Conservation (phyloP, 2,797 vertebrate genomes). For the Perodicticus potto region DNA sequence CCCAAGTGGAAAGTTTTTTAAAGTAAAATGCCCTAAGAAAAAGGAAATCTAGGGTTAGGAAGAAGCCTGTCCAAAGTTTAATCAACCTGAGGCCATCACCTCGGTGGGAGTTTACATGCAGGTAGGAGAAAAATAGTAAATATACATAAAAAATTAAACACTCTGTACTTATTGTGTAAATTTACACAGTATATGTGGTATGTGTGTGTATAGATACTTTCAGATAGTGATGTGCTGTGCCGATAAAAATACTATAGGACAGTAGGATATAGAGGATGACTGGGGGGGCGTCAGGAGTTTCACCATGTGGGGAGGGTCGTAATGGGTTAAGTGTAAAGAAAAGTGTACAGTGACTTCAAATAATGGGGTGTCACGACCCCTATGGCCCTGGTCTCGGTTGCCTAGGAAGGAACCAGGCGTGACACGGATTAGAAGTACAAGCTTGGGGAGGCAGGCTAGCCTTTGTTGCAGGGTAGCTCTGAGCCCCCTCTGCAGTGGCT, state of each 20-base stretch:
- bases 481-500: too few species aligned
- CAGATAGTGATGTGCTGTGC: not conserved
- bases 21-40: conserved; percentile 3
- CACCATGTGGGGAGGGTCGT: not conserved
- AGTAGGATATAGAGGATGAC: not conserved
- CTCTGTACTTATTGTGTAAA: not conserved
- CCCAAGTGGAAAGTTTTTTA: not conserved
- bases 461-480: too few species aligned
- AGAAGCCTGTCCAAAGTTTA: not conserved
- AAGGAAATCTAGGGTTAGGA: not conserved
- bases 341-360: not conserved
- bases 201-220: not conserved
- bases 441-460: too few species aligned
- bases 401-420: too few species aligned
- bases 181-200: not conserved
- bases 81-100: not conserved
- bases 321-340: not conserved
- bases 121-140: not conserved
- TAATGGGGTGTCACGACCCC: not conserved
- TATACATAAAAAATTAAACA: not conserved
- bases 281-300: not conserved
- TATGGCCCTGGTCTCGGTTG: too few species aligned
- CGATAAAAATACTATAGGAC: not conserved
- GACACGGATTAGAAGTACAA: too few species aligned
- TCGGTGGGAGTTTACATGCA: not conserved